phyloP scores from a whole-genome alignment of 2,888 invertebrate genomes.

The Apantesis nais region DNA sequence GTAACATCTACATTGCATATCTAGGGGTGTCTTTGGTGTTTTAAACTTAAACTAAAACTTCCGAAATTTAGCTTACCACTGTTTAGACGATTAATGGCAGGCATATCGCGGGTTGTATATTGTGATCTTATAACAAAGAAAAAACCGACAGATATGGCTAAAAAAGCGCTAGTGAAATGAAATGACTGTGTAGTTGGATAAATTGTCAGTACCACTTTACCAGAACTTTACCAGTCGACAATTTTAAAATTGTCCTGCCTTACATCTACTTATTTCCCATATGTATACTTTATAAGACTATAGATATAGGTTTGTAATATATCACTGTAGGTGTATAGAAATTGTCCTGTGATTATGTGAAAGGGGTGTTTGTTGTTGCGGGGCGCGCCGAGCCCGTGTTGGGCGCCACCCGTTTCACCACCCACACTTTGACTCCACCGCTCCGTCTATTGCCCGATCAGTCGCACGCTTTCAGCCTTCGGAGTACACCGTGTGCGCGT shows the following conservation, averaged over 20 bases:
- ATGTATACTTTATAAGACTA: slow-evolving; percentile 1
- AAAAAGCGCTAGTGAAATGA: too few relatives aligned
- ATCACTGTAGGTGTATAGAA: slow-evolving; percentile 70
- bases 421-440: slow-evolving; percentile 53
- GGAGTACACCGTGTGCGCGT: slow-evolving; percentile 76
- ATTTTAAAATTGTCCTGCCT: background rate
- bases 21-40: background rate
- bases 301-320: slow-evolving; percentile 49
- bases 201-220: too few relatives aligned
- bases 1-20: background rate
- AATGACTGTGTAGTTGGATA: background rate
- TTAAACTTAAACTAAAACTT: too few relatives aligned
- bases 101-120: background rate
- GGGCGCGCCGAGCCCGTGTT: slow-evolving; percentile 63
- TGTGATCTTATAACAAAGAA: background rate
- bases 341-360: slow-evolving; percentile 77
- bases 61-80: background rate
- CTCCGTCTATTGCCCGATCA: slow-evolving; percentile 54
- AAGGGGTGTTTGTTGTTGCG: slow-evolving; percentile 57
- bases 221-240: background rate
- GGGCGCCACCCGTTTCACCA: slow-evolving; percentile 65
- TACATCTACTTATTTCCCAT: background rate
- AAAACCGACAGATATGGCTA: background rate
- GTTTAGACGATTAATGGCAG: background rate
- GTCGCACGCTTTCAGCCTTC: slow-evolving; percentile 75